Base-by-base conservation (phyloP, 2,888 invertebrate species). In the Diaperis boleti region DNA sequence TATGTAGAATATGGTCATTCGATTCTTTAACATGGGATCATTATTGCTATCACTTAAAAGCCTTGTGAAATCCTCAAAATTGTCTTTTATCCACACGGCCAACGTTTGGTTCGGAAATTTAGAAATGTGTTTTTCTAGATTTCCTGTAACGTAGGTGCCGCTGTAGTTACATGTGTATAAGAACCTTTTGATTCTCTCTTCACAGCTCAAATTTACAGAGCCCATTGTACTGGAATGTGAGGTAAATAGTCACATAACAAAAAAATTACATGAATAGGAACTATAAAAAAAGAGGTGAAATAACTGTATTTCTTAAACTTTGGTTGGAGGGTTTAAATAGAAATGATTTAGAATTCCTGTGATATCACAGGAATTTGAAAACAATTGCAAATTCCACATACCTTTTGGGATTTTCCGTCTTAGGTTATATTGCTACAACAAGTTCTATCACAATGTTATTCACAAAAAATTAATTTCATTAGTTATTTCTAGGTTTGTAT, bases 141-240 rank as follows among this genome's bases (percentile, higher is more conserved):
- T 68, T 3, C 79, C 78, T 15, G 76, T 69, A n/a, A 74, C 64
- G 56, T 72, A 79, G 45, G 62, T 65, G 5, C 72, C 66, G 13
- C 71, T 52, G 60, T 72, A 66, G 14, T 68, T 72, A 29, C 71
- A 65, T 8, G 74, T 50, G 64, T 79, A 79, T 8, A 79, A 55
- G 37, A 76, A 74, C 31, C 79, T 71, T 55, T 74, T 77, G 7
- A 79, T 62, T 60, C 68, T 67, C 26, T 72, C 69, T 18, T 50
- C 49, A 2, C 2, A 6, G 14, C 35, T 15, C 1, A 50, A 2
- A 3, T 35, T 35, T 13, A 3, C 7, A 15, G 49, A 45, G n/a
- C 45, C 49, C 49, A 50, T 50, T 35, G 14, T 20, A 14, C 49
- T 50, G 35, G 7, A 35, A 50, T 13, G 8, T 44, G 8, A 10